Evolutionary conservation across 1,140 invertebrate genomes (phyloP), one percentile per base, ranked within the genome.

Genomic region (Tigriopus japonicus): DNA sequence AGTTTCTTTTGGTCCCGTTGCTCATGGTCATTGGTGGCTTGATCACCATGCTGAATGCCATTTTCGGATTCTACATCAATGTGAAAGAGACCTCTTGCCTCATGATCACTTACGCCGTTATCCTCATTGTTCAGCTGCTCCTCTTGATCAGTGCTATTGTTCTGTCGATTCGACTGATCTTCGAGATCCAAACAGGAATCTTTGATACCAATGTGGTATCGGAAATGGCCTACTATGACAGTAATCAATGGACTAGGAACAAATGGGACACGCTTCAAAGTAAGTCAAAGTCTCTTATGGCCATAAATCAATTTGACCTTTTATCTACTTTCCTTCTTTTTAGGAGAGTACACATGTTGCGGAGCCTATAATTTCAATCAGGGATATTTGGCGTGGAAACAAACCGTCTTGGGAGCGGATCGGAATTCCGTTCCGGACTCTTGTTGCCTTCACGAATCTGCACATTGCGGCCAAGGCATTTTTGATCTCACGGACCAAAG

Each of bases 261-360:
- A 58, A 58, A 58, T 58, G 55, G 55, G 55, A 58, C 42, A 58
- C 55, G 6, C 41, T 58, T 14, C 55, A 58, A n/a, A 58, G 55
- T 58, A 23, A 58, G 55, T 10, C 3, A 3, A 6, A 19, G 15
- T 55, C 15, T 24, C 21, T 24, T 19, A n/a, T n/a, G n/a, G n/a
- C n/a, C 15, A 55, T 19, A 55, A 43, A 55, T 19, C 6, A 15
- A 6, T 5, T 9, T 15, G 28, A 19, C 6, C 53, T 55, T 55
- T 23, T 3, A 24, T 13, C n/a, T 43, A 19, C 14, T 3, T 40
- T 14, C 5, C 53, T 54, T 28, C 5, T 54, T 28, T 54, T 6
- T 12, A 58, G 55, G 55, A 17, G 55, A 58, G 28, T 58, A 41
- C 23, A 17, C 55, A 6, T 58, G 55, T 23, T 58, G 55, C 42